A percentile compares a stretch with the other conserved stretches of the same genome.
phyloP scores from a whole-genome alignment of 2,113 vertebrate genomes.

The Gnathonemus echidnorhynchus region DNA sequence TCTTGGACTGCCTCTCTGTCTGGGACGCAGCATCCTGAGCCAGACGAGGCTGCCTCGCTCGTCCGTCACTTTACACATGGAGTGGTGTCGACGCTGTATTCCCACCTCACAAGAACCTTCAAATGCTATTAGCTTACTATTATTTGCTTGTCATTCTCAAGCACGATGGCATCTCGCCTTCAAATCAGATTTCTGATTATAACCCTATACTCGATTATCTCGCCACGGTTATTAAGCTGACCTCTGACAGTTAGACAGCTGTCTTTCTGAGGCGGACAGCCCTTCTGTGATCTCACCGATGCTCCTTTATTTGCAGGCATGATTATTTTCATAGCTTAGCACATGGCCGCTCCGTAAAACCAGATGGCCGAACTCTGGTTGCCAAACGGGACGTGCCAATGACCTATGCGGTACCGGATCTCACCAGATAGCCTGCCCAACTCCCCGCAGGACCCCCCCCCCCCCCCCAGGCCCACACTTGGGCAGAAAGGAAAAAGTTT shows the following conservation, averaged over 20 bases:
- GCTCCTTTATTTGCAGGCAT: neutral
- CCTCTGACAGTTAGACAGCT: neutral
- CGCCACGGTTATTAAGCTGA: neutral
- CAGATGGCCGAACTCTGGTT: neutral
- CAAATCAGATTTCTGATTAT: neutral
- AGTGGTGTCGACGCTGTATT: neutral
- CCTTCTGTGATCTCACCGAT: neutral
- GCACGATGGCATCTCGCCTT: neutral
- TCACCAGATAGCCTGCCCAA: neutral
- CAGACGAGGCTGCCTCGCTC: neutral
- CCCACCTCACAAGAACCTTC: neutral
- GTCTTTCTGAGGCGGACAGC: neutral
- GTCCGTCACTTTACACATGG: neutral
- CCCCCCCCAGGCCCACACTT: neutral
- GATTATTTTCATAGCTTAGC: neutral
- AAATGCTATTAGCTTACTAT: neutral
- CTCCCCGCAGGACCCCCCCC: neutral
- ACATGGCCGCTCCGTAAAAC: slow-evolving; percentile 2
- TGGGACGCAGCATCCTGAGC: neutral
- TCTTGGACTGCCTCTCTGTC: neutral
- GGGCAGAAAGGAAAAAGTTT: neutral
- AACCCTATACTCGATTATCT: neutral
- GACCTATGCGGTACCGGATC: neutral
- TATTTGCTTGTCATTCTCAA: neutral
- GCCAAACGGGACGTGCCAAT: neutral